Evolutionary conservation across 2,888 invertebrate species (phyloP).

Genomic region (Oscheius sp.): DNA sequence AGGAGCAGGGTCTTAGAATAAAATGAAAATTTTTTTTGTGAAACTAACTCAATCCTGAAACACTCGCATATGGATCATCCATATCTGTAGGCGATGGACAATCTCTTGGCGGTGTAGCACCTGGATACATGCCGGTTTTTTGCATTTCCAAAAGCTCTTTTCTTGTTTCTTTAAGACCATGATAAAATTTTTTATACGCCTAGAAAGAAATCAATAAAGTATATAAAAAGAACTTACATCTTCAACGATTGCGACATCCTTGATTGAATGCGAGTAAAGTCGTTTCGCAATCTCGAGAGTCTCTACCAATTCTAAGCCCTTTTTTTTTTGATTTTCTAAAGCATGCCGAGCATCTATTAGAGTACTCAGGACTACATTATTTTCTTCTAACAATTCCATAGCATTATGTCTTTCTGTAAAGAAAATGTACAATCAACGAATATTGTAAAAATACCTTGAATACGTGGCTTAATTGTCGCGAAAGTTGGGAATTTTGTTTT

Average conservation of each 20-base stretch:
- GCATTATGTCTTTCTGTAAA: slow-evolving; percentile 55
- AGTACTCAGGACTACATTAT: slow-evolving; percentile 33
- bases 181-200: slow-evolving; percentile 59
- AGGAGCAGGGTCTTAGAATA: not conserved
- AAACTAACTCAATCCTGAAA: slow-evolving; percentile 36
- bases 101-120: slow-evolving; percentile 55
- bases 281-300: slow-evolving; percentile 83
- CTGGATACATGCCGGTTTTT: slow-evolving; percentile 56
- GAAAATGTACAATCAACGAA: not conserved
- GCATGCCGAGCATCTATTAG: slow-evolving; percentile 42
- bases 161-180: slow-evolving; percentile 52
- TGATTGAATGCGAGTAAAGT: slow-evolving; percentile 87
- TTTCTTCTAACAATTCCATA: slow-evolving; percentile 33
- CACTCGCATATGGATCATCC: slow-evolving; percentile 50
- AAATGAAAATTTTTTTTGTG: not conserved
- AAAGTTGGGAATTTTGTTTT: slow-evolving; percentile 41
- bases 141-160: slow-evolving; percentile 55
- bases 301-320: slow-evolving; percentile 77
- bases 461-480: slow-evolving; percentile 19
- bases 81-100: slow-evolving; percentile 47
- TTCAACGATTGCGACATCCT: slow-evolving; percentile 93
- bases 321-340: slow-evolving; percentile 50
- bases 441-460: not conserved
- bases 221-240: slow-evolving; percentile 79
- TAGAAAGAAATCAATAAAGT: slow-evolving; percentile 23